phyloP scores from a whole-genome alignment of 2,113 vertebrate species.

The Ascaphus truei region DNA sequence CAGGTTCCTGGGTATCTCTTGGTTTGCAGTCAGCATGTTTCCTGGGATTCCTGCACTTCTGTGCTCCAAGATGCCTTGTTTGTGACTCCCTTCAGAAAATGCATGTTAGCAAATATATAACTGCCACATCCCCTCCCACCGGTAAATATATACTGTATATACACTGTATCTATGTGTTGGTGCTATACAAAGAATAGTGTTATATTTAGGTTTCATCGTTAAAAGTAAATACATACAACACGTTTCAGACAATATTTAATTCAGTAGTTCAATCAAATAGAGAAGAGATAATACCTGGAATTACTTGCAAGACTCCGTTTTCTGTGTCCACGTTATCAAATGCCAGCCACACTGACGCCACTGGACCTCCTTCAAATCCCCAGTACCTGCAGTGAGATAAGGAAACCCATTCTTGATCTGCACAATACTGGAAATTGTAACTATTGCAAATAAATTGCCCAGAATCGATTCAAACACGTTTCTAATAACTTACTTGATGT shows the following conservation, averaged over 20 bases:
- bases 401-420: not conserved
- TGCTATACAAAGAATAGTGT: not conserved
- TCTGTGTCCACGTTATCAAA: slow-evolving; percentile 66
- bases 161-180: not conserved
- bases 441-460: not conserved
- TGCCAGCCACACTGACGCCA: slow-evolving; percentile 71
- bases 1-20: slow-evolving; percentile 70
- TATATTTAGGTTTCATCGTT: not conserved
- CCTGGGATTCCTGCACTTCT: slow-evolving; percentile 44
- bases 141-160: not conserved
- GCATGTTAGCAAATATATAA: not conserved
- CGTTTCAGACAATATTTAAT: not conserved
- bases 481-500: slow-evolving; percentile 59
- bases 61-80: slow-evolving; percentile 62
- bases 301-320: slow-evolving; percentile 67
- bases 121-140: too few species aligned
- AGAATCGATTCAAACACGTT: too few species aligned
- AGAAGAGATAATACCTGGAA: slow-evolving; percentile 60
- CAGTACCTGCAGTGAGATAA: slow-evolving; percentile 58
- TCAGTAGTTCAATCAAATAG: not conserved
- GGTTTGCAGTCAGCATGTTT: slow-evolving; percentile 71
- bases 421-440: not conserved
- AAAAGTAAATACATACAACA: not conserved
- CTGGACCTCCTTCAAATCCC: slow-evolving; percentile 67
- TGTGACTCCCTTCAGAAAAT: slow-evolving; percentile 56